phyloP scores from a whole-genome alignment of 2,113 vertebrate species.

The Tetrao urogallus region DNA sequence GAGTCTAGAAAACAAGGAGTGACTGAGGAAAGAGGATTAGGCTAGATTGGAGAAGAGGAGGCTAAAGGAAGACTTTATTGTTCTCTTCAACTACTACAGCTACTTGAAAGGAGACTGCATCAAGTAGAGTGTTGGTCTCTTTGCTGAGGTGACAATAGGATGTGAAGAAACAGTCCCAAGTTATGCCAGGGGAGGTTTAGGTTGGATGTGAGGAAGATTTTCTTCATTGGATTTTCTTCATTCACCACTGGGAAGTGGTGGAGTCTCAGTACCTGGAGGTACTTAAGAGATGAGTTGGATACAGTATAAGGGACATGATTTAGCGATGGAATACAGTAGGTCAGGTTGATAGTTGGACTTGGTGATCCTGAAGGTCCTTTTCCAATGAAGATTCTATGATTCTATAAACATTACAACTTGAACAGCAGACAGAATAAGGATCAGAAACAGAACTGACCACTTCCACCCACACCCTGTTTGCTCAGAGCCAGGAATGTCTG shows the following conservation, averaged over 20 bases:
- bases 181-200: not conserved
- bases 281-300: not conserved
- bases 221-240: not conserved
- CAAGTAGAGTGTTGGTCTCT: not conserved
- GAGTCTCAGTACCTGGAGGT: not conserved
- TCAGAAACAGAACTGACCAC: not conserved
- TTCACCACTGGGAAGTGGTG: not conserved
- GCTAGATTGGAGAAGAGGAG: not conserved
- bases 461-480: not conserved
- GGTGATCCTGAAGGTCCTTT: not conserved
- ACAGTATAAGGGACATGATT: not conserved
- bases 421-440: not conserved
- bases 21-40: not conserved
- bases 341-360: not conserved
- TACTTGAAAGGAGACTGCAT: not conserved
- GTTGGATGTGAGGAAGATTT: not conserved
- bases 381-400: not conserved
- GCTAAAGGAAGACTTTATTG: not conserved
- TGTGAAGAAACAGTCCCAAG: not conserved
- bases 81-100: not conserved
- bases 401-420: not conserved
- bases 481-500: not conserved
- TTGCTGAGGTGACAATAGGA: not conserved
- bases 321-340: not conserved
- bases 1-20: not conserved